Base-by-base conservation (phyloP, 2,888 invertebrate genomes). In the Xestia xanthographa region DNA sequence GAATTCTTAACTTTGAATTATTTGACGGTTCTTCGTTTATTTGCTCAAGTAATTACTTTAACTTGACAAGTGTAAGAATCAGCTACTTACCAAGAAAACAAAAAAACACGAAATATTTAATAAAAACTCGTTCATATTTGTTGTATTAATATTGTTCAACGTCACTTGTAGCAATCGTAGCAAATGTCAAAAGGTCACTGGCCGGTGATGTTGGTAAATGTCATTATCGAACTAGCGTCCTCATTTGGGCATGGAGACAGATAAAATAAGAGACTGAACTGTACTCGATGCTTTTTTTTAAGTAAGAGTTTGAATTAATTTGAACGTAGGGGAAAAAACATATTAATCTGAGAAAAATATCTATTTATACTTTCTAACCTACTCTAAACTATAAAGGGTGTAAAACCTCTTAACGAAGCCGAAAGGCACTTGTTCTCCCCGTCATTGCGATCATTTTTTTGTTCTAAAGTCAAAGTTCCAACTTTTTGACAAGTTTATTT, bases 141-240 rank as follows among this genome's bases (percentile, higher is more conserved):
- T 60, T 74, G 43, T 60, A 26, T n/a, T 63, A 48, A 45, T 48
- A 41, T 34, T 29, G 53, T 56, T 22, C 38, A 29, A 70, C 48
- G 6, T 26, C 14, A 62, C 20, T 38, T n/a, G 17, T 14, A 17
- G 17, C 70, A 75, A 75, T 75, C 60, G 38, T 60, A 29, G 14
- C 48, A 80, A 80, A 84, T 75, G 84, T 62, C 84, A 80, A 38
- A 69, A 75, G 80, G 75, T 80, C 71, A 75, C 14, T 66, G 41
- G 41, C 45, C 22, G 66, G 26, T n/a, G 6, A 26, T 75, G 63
- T 43, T 65, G 34, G 26, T 73, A 71, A 83, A 79, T 75, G 34
- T 83, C 67, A 80, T 66, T 56, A 75, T 80, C 60, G 9, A 60
- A 62, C 29, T 71, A 45, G 38, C 45, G 69, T 41, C 66, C 79